Evolutionary conservation across 2,113 vertebrate species (phyloP).

Genomic region (Colinus virginianus): DNA sequence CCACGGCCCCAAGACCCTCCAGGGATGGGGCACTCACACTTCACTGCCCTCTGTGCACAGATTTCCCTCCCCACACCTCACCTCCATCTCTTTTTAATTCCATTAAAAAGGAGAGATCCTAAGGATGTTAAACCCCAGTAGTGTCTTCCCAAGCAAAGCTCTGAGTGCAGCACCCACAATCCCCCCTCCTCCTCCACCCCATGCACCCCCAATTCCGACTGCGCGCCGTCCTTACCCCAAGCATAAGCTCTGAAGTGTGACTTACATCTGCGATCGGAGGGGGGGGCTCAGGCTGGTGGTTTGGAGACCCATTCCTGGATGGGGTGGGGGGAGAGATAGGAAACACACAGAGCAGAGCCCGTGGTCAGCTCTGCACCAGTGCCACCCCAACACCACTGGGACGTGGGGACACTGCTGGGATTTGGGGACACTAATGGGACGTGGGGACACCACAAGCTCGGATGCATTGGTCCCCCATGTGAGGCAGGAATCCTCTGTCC

Average conservation of each 20-base stretch:
- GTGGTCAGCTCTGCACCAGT: background rate
- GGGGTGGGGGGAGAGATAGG: background rate
- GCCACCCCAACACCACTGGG: too few relatives aligned
- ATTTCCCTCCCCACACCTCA: too few relatives aligned
- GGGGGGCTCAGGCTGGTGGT: conserved; percentile 81
- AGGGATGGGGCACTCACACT: too few relatives aligned
- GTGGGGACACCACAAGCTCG: too few relatives aligned
- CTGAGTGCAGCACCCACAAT: background rate
- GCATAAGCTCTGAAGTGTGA: conserved; percentile 34
- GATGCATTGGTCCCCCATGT: too few relatives aligned
- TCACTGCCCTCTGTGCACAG: too few relatives aligned
- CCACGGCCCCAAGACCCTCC: too few relatives aligned
- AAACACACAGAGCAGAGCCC: background rate
- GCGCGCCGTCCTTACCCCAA: background rate
- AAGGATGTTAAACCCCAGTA: fast-evolving
- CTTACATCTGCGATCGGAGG: conserved; percentile 81
- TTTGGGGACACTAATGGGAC: too few relatives aligned
- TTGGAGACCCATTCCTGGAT: conserved; percentile 93
- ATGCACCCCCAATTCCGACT: background rate
- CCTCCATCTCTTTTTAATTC: too few relatives aligned
- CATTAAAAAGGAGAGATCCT: background rate
- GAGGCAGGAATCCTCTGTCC: background rate
- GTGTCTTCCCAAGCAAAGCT: background rate
- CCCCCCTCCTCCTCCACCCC: background rate
- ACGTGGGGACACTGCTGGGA: too few relatives aligned